Conservation (phyloP, 2,797 vertebrate genomes). For the Antrozous pallidus region DNA sequence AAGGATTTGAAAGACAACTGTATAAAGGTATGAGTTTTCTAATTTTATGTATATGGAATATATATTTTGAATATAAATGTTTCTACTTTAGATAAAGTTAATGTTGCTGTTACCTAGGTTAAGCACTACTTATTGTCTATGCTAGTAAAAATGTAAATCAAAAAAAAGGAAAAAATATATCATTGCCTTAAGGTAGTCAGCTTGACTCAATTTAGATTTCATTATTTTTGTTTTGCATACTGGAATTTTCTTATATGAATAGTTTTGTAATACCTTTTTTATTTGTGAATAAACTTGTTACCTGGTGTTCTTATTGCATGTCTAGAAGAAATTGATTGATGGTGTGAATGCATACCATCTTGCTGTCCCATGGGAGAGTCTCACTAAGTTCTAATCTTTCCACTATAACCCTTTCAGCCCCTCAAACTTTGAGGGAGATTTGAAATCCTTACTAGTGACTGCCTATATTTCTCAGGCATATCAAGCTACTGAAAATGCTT, state of each 20-base stretch:
- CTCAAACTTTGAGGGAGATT: neutral
- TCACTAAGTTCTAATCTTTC: neutral
- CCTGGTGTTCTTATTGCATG: neutral
- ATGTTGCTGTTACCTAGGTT: slow-evolving; percentile 78
- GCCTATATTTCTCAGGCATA: neutral
- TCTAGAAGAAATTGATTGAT: neutral
- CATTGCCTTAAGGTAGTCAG: slow-evolving; percentile 42
- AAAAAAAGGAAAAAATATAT: slow-evolving; percentile 12
- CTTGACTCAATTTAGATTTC: slow-evolving; percentile 46
- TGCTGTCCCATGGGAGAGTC: neutral
- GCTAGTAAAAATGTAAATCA: slow-evolving; percentile 35
- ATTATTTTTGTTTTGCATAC: slow-evolving; percentile 68
- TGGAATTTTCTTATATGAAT: slow-evolving; percentile 72
- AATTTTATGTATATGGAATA: slow-evolving; percentile 77
- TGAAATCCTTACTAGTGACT: neutral
- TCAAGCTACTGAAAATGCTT: neutral
- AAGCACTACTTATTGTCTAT: slow-evolving; percentile 69
- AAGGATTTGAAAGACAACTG: neutral
- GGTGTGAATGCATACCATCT: neutral
- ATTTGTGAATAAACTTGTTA: slow-evolving; percentile 83
- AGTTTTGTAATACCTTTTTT: slow-evolving; percentile 81
- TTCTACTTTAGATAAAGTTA: slow-evolving; percentile 78
- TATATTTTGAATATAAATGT: slow-evolving; percentile 68
- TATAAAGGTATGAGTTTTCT: slow-evolving; percentile 40
- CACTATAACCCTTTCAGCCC: fast-evolving